Evolutionary conservation across 2,113 vertebrate genomes (phyloP).

Genomic region (Ameiurus melas): DNA sequence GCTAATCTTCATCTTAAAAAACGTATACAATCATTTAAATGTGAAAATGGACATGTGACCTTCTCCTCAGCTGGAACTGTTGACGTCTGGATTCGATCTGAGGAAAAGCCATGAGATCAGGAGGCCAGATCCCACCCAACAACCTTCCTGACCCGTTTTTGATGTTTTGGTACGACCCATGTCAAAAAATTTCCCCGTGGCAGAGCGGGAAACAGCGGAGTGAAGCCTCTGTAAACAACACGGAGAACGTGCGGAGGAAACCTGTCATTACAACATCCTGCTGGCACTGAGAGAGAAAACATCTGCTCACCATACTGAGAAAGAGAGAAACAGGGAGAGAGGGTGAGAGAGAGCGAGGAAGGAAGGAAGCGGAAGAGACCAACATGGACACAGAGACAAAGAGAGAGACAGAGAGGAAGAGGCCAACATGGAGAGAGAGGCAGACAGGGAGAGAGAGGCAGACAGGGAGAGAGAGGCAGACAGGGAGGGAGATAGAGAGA

Average conservation of each 20-base stretch:
- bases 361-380: no score
- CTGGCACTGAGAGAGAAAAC: constrained; percentile 61
- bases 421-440: neutral
- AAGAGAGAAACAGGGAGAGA: neutral
- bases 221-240: constrained; percentile 57
- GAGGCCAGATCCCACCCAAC: neutral
- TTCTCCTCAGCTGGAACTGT: neutral
- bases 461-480: neutral
- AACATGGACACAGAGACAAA: neutral
- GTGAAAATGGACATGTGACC: neutral
- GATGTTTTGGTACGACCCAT: constrained; percentile 1
- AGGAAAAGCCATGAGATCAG: constrained; percentile 24
- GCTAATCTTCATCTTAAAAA: neutral
- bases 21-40: neutral
- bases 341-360: no score
- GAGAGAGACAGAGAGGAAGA: no score
- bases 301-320: constrained; percentile 54
- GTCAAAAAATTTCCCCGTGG: constrained; percentile 14
- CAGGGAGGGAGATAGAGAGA: neutral
- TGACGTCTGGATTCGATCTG: neutral
- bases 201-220: constrained; percentile 27
- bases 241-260: constrained; percentile 42
- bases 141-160: constrained; percentile 1
- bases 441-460: neutral
- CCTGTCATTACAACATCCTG: constrained; percentile 64